phyloP scores from a whole-genome alignment of 2,888 invertebrate genomes.

The Xiphydria camelus region DNA sequence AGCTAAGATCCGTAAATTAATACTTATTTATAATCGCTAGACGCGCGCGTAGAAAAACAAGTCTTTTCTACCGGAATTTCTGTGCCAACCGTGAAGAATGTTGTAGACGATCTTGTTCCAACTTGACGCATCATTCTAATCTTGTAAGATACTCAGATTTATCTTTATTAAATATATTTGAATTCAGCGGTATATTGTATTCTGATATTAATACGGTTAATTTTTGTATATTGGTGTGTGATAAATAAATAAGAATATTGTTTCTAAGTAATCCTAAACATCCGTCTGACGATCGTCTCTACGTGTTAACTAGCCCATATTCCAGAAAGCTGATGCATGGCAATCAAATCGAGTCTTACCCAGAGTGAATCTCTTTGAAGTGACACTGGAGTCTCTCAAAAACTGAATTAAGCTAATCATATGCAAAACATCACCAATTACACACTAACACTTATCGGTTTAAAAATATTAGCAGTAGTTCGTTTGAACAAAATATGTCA shows the following conservation, averaged over 20 bases:
- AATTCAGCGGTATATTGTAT: conserved; percentile 58
- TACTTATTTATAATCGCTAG: conserved; percentile 54
- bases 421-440: too few relatives aligned
- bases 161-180: conserved; percentile 57
- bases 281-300: too few relatives aligned
- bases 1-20: conserved; percentile 51
- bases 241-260: conserved; percentile 59
- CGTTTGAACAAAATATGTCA: too few relatives aligned
- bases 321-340: too few relatives aligned
- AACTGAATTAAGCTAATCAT: too few relatives aligned
- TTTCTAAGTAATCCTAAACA: conserved; percentile 53
- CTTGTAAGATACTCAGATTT: conserved; percentile 58
- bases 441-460: too few relatives aligned
- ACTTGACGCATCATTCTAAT: conserved; percentile 54
- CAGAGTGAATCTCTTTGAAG: too few relatives aligned
- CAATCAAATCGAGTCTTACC: too few relatives aligned
- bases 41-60: conserved; percentile 36
- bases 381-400: too few relatives aligned
- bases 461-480: too few relatives aligned
- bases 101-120: conserved; percentile 53
- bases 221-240: conserved; percentile 60
- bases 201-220: conserved; percentile 58
- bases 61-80: conserved; percentile 55
- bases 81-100: conserved; percentile 57
- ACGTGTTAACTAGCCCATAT: too few relatives aligned